phyloP scores from a whole-genome alignment of 2,888 invertebrate species.

The Polydrusus cervinus region DNA sequence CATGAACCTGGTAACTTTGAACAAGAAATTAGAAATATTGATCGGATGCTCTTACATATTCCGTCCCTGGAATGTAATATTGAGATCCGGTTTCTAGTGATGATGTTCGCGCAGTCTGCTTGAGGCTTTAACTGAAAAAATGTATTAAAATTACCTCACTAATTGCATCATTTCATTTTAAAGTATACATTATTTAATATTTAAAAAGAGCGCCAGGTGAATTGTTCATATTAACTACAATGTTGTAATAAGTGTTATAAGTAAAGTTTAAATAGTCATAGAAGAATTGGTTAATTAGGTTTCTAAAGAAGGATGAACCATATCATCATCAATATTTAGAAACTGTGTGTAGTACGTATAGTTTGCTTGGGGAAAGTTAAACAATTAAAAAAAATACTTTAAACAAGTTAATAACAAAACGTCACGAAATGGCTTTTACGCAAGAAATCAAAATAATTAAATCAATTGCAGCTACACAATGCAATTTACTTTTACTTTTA shows the following conservation, averaged over 20 bases:
- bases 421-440: constrained; percentile 6
- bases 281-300: constrained; percentile 21
- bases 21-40: too few relatives aligned
- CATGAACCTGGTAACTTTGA: too few relatives aligned
- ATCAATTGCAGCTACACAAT: background rate
- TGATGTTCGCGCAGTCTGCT: too few relatives aligned
- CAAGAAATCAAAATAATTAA: constrained; percentile 9
- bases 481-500: constrained; percentile 12
- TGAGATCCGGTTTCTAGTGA: too few relatives aligned
- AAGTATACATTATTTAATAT: too few relatives aligned
- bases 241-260: constrained; percentile 3
- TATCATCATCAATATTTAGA: constrained; percentile 23
- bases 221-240: background rate
- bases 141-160: too few relatives aligned
- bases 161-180: too few relatives aligned
- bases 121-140: too few relatives aligned
- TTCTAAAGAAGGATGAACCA: constrained; percentile 32
- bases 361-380: constrained; percentile 8
- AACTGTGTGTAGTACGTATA: background rate
- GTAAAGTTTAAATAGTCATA: constrained; percentile 9
- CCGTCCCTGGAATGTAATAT: too few relatives aligned
- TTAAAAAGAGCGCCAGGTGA: too few relatives aligned
- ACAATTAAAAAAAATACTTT: constrained; percentile 4
- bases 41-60: too few relatives aligned
- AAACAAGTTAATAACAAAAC: constrained; percentile 6